Conservation (phyloP, 2,797 vertebrate genomes). For the Hyperoplus lanceolatus region DNA sequence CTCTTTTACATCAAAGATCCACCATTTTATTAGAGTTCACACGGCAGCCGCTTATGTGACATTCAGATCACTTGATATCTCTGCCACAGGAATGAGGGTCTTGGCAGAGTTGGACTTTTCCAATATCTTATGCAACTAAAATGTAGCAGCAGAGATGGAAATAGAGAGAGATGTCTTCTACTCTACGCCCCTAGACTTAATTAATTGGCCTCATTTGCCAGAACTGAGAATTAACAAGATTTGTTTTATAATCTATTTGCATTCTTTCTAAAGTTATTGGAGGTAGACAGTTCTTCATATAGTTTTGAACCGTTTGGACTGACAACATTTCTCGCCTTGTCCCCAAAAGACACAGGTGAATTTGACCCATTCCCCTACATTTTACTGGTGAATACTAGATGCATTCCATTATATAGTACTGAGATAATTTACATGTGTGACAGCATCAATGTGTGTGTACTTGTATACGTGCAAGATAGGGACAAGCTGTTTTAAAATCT, state of each 20-base stretch:
- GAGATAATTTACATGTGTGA: conserved; percentile 20
- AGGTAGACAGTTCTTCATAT: too few species aligned
- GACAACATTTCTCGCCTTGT: not conserved
- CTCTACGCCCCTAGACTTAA: not conserved
- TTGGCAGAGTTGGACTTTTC: not conserved
- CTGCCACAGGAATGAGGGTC: not conserved
- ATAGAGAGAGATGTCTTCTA: not conserved
- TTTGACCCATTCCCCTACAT: not conserved
- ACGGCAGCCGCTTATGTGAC: not conserved
- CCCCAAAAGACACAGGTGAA: not conserved
- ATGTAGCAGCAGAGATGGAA: not conserved
- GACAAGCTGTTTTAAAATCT: not conserved
- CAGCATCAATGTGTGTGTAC: conserved; percentile 8
- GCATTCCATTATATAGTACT: not conserved
- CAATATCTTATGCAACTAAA: not conserved
- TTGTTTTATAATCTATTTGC: not conserved
- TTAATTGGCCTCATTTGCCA: not conserved
- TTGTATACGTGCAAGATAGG: not conserved
- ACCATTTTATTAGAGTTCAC: not conserved
- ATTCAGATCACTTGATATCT: not conserved
- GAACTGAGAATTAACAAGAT: conserved; percentile 1
- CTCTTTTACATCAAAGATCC: not conserved
- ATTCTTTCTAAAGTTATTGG: too few species aligned
- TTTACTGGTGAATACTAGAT: not conserved
- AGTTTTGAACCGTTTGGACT: too few species aligned